Evolutionary conservation across 2,888 invertebrate species (phyloP).

Genomic region (Therioaphis trifolii): DNA sequence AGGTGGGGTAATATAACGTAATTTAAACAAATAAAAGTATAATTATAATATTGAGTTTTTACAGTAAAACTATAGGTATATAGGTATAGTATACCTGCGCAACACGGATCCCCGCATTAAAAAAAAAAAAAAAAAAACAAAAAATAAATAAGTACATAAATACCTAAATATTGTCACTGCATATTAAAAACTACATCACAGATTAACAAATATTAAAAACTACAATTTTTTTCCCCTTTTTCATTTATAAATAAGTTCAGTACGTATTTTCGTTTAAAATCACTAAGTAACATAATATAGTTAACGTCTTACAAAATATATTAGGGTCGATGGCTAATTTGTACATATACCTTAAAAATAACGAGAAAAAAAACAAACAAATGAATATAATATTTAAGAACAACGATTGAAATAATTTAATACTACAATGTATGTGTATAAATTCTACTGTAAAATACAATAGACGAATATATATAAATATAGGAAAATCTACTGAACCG

Average conservation of each 20-base stretch:
- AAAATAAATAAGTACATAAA: neutral
- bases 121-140: neutral
- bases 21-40: neutral
- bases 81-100: neutral
- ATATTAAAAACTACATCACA: conserved; percentile 55
- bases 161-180: neutral
- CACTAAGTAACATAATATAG: neutral
- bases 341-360: neutral
- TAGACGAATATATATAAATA: neutral
- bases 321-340: neutral
- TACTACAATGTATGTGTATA: neutral
- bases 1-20: conserved; percentile 47
- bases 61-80: neutral
- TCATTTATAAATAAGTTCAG: no score
- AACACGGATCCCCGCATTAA: no score
- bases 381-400: conserved; percentile 7
- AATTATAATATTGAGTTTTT: conserved; percentile 16
- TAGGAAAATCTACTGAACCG: neutral
- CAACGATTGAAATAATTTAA: no score
- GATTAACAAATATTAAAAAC: conserved; percentile 44
- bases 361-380: neutral
- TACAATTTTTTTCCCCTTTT: neutral
- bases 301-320: neutral
- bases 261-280: no score
- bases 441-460: no score